Percentiles rank a stretch among this genome's conserved stretches.
These are phyloP conservation scores for Meganola albula DNA, from an alignment of 2,888 invertebrate species.

Conservation along the genomic window DNA sequence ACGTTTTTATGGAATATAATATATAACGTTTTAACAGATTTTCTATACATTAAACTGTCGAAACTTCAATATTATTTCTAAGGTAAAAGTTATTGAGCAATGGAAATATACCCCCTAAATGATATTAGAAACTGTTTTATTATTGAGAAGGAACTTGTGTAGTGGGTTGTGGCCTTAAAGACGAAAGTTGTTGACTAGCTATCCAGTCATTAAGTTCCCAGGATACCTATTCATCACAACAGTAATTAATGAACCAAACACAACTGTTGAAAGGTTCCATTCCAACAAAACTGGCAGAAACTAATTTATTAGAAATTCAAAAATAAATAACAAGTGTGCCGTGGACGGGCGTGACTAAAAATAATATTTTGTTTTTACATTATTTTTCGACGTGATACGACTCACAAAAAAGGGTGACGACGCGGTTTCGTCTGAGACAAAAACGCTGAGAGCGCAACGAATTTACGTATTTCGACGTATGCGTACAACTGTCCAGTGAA, in stretches of 20 bases:
- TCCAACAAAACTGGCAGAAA: slow-evolving; percentile 38
- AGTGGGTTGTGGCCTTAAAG: too few species aligned
- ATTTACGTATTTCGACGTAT: slow-evolving; percentile 37
- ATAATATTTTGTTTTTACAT: slow-evolving; percentile 63
- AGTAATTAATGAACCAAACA: slow-evolving; percentile 15
- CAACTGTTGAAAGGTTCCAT: slow-evolving; percentile 26
- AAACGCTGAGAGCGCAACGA: slow-evolving; percentile 44
- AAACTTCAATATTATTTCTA: too few species aligned
- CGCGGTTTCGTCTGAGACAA: slow-evolving; percentile 48
- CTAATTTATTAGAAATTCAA: slow-evolving; percentile 55
- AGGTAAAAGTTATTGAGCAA: too few species aligned
- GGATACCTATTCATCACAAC: too few species aligned
- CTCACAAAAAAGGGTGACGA: slow-evolving; percentile 57
- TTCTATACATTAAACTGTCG: too few species aligned
- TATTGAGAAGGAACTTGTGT: too few species aligned
- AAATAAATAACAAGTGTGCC: slow-evolving; percentile 54
- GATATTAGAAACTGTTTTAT: too few species aligned
- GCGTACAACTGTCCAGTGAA: slow-evolving; percentile 16
- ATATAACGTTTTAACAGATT: too few species aligned
- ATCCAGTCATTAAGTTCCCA: too few species aligned
- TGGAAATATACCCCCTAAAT: too few species aligned
- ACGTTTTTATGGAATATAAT: too few species aligned
- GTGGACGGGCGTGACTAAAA: slow-evolving; percentile 64
- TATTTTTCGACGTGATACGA: slow-evolving; percentile 48
- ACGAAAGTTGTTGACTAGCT: too few species aligned